A percentile compares a stretch with the other conserved stretches of the same genome.
Evolutionary conservation across 2,113 vertebrate genomes (phyloP).

Genomic region (Corythornis vintsioides): DNA sequence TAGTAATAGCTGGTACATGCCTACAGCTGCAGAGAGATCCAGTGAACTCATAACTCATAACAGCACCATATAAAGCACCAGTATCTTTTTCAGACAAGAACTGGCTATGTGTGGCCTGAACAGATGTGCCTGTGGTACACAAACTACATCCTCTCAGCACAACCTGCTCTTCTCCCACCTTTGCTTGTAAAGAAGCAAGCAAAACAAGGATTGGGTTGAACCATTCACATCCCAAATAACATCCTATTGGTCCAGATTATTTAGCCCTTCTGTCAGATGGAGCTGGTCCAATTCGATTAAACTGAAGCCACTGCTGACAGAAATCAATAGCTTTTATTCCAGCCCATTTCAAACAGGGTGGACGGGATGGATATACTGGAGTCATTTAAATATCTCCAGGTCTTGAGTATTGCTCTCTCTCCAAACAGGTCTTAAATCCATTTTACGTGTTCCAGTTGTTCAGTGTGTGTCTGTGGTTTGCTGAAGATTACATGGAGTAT

Average conservation of each 20-base stretch:
- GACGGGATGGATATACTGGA: background rate
- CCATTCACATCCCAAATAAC: background rate
- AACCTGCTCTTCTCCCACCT: background rate
- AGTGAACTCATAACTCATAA: background rate
- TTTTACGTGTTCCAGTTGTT: slow-evolving; percentile 85
- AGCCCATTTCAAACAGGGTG: background rate
- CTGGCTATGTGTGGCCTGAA: background rate
- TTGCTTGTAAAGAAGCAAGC: background rate
- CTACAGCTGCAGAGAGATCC: background rate
- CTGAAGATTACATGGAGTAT: slow-evolving; percentile 81
- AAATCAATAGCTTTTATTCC: background rate
- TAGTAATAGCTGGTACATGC: background rate
- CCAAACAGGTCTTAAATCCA: slow-evolving; percentile 80
- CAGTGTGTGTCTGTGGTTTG: slow-evolving; percentile 83
- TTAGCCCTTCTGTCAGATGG: background rate
- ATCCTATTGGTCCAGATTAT: background rate
- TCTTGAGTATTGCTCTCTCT: slow-evolving; percentile 10
- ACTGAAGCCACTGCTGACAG: background rate
- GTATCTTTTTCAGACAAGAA: background rate
- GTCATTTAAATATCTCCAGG: background rate
- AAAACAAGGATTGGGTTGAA: background rate
- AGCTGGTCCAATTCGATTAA: background rate
- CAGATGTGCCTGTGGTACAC: background rate
- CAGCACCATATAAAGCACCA: background rate
- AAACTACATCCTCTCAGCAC: background rate